Evolutionary conservation across 2,797 vertebrate genomes (phyloP).

Genomic region (Dromococcyx pavoninus): DNA sequence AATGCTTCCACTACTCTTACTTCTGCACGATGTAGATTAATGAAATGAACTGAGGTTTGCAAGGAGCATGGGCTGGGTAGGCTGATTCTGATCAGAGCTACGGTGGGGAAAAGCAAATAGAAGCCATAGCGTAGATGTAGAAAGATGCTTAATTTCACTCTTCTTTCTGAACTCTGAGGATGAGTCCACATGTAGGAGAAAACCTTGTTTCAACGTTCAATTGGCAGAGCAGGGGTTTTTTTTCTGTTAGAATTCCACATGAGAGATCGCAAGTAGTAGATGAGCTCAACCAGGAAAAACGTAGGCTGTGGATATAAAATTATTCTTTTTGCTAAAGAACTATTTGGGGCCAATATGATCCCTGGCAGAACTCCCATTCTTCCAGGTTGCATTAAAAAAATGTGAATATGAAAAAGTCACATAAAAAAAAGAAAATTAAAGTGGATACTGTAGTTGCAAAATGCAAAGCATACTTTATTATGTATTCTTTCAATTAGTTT

Average conservation of each 20-base stretch:
- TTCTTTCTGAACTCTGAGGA: not conserved
- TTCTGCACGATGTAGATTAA: not conserved
- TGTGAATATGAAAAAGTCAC: not conserved
- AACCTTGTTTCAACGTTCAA: not conserved
- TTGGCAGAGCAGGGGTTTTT: not conserved
- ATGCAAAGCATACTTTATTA: not conserved
- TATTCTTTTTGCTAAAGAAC: not conserved
- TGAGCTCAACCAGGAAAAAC: not conserved
- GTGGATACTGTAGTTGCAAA: not conserved
- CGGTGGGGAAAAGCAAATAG: not conserved
- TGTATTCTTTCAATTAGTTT: not conserved
- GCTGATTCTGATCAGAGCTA: not conserved
- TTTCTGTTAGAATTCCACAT: not conserved
- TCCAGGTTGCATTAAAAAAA: not conserved
- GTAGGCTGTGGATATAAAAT: not conserved
- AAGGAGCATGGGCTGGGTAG: not conserved
- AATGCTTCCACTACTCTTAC: not conserved
- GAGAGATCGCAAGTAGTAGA: not conserved
- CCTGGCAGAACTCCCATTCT: not conserved
- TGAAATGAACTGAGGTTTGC: not conserved
- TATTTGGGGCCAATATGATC: not conserved
- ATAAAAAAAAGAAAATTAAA: not conserved
- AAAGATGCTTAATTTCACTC: not conserved
- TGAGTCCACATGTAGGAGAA: not conserved
- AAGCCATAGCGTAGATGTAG: not conserved